Percentiles rank a stretch among this genome's conserved stretches.
phyloP scores from a whole-genome alignment of 2,888 invertebrate species.

The Nemoura dubitans region DNA sequence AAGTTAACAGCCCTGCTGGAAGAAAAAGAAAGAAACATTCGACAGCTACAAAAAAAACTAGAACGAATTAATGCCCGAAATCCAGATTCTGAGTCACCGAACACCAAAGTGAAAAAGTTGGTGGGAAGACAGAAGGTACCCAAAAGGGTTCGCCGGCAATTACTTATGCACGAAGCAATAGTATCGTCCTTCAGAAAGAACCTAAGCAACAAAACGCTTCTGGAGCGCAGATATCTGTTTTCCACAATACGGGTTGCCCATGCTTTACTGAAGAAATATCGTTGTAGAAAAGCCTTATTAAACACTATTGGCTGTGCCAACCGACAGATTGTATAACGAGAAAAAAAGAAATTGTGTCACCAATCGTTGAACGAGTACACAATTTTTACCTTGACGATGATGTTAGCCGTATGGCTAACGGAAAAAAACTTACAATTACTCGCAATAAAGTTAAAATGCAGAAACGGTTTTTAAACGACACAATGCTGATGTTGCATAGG shows the following conservation, averaged over 20 bases:
- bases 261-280: slow-evolving; percentile 21
- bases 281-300: not conserved
- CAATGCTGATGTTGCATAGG: not conserved
- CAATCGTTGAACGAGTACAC: not conserved
- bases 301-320: slow-evolving; percentile 14
- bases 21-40: slow-evolving; percentile 1
- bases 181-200: slow-evolving; percentile 15
- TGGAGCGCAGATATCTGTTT: slow-evolving; percentile 7
- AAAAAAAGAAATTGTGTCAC: slow-evolving; percentile 21
- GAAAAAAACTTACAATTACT: slow-evolving; percentile 24
- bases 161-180: slow-evolving; percentile 1
- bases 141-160: not conserved
- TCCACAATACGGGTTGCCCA: slow-evolving; percentile 3
- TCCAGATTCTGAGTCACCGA: slow-evolving; percentile 1
- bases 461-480: slow-evolving; percentile 26
- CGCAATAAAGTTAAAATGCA: slow-evolving; percentile 13
- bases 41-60: slow-evolving; percentile 19
- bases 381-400: slow-evolving; percentile 22
- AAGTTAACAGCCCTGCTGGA: not conserved
- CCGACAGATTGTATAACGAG: slow-evolving; percentile 4
- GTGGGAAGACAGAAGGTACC: slow-evolving; percentile 2
- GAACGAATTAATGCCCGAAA: not conserved
- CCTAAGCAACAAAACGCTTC: not conserved
- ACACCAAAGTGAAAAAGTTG: slow-evolving; percentile 14
- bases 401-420: slow-evolving; percentile 20